These are phyloP conservation scores for Zalophus californianus DNA, from an alignment of 2,797 vertebrate genomes.

Conservation along the genomic window DNA sequence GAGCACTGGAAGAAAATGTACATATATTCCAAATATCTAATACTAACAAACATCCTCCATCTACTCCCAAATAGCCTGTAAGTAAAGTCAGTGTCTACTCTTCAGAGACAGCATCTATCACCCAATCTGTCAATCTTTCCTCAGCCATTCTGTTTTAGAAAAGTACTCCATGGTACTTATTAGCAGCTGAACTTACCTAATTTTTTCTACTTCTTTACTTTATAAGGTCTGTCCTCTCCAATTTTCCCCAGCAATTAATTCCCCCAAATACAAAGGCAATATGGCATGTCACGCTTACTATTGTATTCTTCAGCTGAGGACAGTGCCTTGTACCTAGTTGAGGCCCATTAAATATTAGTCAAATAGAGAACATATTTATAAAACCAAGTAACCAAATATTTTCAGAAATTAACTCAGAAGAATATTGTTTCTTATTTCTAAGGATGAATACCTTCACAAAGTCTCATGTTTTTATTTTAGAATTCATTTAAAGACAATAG, in stretches of 20 bases:
- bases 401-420: conserved; percentile 2
- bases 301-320: neutral
- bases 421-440: conserved; percentile 25
- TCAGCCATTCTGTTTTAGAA: neutral
- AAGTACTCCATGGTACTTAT: neutral
- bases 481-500: conserved; percentile 60
- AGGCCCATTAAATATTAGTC: neutral
- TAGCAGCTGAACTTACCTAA: neutral
- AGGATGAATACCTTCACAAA: neutral
- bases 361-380: neutral
- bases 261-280: neutral
- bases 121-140: neutral
- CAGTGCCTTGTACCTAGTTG: neutral
- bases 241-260: neutral
- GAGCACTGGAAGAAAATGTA: neutral
- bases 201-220: neutral
- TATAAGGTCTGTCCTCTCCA: neutral
- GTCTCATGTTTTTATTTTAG: conserved; percentile 34
- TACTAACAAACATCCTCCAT: neutral
- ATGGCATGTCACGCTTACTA: neutral
- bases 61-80: neutral
- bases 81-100: neutral
- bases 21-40: neutral
- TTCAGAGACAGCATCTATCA: neutral
- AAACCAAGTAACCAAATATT: neutral